These are phyloP conservation scores for Crotalus tigris DNA, from an alignment of 2,113 vertebrate genomes.

Conservation along the genomic window DNA sequence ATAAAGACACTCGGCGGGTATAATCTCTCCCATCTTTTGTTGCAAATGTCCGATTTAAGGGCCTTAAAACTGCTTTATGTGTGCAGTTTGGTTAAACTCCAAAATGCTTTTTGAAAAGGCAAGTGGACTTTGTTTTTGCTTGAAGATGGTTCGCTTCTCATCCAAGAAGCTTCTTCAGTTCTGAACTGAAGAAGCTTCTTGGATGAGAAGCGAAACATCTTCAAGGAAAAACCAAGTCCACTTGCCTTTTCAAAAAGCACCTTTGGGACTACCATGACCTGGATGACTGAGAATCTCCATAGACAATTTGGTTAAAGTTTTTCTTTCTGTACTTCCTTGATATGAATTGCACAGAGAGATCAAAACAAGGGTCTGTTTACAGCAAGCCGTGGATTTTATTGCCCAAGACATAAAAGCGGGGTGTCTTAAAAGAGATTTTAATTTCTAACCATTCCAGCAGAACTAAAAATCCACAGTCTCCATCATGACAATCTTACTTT, in stretches of 20 bases:
- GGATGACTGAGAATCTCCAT: not conserved
- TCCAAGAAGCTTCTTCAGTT: not conserved
- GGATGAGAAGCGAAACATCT: not conserved
- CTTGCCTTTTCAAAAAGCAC: not conserved
- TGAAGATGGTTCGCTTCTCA: not conserved
- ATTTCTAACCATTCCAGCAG: not conserved
- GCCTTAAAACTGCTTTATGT: rapidly evolving
- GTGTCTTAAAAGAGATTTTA: not conserved
- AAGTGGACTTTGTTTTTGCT: not conserved
- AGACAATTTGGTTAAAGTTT: not conserved
- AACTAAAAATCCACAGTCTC: conserved; percentile 40
- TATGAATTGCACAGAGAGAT: not conserved
- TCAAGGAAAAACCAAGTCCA: not conserved
- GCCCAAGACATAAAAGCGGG: not conserved
- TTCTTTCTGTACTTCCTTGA: not conserved
- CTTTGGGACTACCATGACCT: not conserved
- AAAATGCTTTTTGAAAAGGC: not conserved
- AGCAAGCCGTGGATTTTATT: not conserved
- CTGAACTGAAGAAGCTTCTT: not conserved
- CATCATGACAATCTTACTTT: conserved; percentile 61
- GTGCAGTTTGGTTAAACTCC: not conserved
- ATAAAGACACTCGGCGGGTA: not conserved
- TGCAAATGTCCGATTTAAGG: not conserved
- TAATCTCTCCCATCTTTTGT: not conserved
- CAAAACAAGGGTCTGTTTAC: not conserved